Conservation (phyloP, 2,113 vertebrate genomes). For the Eleginops maclovinus region DNA sequence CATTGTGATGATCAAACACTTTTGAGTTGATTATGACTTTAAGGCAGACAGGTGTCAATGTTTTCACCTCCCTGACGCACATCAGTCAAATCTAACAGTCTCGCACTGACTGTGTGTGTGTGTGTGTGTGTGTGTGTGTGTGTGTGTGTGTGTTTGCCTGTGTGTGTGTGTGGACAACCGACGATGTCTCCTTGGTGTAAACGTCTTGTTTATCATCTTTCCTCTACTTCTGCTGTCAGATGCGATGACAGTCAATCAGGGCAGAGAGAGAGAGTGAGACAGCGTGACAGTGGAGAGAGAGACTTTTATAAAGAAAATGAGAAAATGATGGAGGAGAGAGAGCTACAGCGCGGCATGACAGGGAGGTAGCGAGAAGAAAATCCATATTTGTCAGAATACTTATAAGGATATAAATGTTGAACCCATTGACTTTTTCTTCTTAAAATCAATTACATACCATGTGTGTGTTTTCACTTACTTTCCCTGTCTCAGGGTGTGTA, state of each 20-base stretch:
- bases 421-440: neutral
- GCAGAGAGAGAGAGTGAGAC: neutral
- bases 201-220: conserved; percentile 66
- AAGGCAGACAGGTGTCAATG: conserved; percentile 13
- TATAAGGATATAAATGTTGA: neutral
- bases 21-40: neutral
- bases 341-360: neutral
- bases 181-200: conserved; percentile 43
- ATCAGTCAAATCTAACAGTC: conserved; percentile 14
- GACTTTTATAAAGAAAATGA: neutral
- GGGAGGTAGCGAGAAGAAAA: neutral
- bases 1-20: too few species aligned
- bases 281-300: neutral
- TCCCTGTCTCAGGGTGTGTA: neutral
- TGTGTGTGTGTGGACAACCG: conserved; percentile 16
- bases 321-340: neutral
- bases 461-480: neutral
- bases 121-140: conserved; percentile 19
- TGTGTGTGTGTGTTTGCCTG: conserved; percentile 16
- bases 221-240: conserved; percentile 51
- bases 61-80: conserved; percentile 12
- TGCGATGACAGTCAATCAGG: conserved; percentile 62
- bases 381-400: neutral
- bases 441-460: neutral
- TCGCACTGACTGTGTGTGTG: neutral